Evolutionary conservation across 2,113 vertebrate species (phyloP).

Genomic region (Sinocyclocheilus anshuiensis): DNA sequence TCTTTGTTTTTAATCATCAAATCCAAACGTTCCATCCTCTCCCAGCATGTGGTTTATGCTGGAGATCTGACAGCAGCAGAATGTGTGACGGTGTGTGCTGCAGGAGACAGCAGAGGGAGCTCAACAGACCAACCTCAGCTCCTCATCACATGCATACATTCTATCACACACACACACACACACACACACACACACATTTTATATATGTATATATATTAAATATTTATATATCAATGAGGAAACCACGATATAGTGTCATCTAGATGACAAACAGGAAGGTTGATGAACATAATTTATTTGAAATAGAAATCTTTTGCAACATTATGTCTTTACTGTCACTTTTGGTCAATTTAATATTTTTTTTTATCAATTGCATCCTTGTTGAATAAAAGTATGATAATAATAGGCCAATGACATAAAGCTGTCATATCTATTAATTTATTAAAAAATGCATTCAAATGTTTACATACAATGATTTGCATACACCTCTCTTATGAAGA

Average conservation of each 20-base stretch:
- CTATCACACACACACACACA: not conserved
- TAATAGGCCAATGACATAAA: too few relatives aligned
- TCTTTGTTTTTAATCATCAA: not conserved
- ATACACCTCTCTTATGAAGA: not conserved
- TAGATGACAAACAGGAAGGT: not conserved
- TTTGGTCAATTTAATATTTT: not conserved
- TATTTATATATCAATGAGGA: not conserved
- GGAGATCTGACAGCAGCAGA: conserved; percentile 17
- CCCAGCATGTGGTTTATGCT: not conserved
- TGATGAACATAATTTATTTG: not conserved
- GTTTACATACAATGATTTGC: not conserved
- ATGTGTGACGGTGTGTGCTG: not conserved
- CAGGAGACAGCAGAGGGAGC: conserved; percentile 51
- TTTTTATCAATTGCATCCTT: too few relatives aligned
- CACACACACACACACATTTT: not conserved
- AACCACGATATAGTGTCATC: not conserved
- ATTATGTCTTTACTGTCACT: not conserved
- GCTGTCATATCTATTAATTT: too few relatives aligned
- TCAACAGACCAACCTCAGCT: conserved; percentile 13
- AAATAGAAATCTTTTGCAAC: not conserved
- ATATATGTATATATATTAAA: not conserved
- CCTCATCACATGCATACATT: not conserved
- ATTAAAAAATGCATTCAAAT: too few relatives aligned
- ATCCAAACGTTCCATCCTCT: not conserved
- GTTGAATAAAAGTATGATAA: too few relatives aligned